Evolutionary conservation across 2,888 invertebrate genomes (phyloP).

Genomic region (Microctonus aethiopoides): DNA sequence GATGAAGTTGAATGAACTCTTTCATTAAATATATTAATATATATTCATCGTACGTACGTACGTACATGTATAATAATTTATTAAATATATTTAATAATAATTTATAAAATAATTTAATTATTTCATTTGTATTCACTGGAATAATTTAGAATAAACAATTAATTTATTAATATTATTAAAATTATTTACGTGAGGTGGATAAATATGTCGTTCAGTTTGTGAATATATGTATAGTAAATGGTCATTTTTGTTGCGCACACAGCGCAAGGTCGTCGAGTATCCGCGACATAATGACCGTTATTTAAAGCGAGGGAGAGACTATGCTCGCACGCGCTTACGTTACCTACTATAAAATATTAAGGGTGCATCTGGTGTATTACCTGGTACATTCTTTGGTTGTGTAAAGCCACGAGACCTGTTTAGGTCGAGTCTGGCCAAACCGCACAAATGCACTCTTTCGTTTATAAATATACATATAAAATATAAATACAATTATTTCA

Average conservation of each 20-base stretch:
- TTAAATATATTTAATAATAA: too few species aligned
- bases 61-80: too few species aligned
- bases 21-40: too few species aligned
- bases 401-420: slow-evolving; percentile 40
- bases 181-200: too few species aligned
- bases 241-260: neutral
- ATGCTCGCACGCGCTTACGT: neutral
- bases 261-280: slow-evolving; percentile 37
- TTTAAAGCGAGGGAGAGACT: slow-evolving; percentile 48
- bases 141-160: too few species aligned
- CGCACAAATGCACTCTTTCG: slow-evolving; percentile 3
- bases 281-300: slow-evolving; percentile 55
- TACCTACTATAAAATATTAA: slow-evolving; percentile 18
- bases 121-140: too few species aligned
- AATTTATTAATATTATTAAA: neutral
- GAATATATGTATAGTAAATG: slow-evolving; percentile 23
- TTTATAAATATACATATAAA: neutral
- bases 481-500: slow-evolving; percentile 5
- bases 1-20: neutral
- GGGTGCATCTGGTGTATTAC: slow-evolving; percentile 44
- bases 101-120: too few species aligned
- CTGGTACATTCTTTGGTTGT: slow-evolving; percentile 45
- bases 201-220: neutral
- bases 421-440: slow-evolving; percentile 44
- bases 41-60: too few species aligned